These are phyloP conservation scores for Reticulitermes speratus DNA, from an alignment of 1,140 invertebrate genomes.

Conservation along the genomic window DNA sequence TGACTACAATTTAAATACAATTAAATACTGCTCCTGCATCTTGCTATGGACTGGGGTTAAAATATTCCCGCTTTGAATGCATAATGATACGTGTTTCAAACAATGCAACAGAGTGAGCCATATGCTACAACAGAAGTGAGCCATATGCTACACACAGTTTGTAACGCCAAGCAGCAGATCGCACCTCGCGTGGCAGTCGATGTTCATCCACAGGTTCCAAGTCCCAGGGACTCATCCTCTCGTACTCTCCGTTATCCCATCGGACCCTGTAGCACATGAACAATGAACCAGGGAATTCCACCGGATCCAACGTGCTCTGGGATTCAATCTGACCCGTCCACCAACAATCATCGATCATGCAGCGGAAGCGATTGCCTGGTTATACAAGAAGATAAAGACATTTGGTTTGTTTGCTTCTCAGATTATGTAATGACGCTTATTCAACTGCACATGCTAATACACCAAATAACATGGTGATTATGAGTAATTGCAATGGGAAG, in stretches of 20 bases:
- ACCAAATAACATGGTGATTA: too few species aligned
- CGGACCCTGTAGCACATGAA: conserved; percentile 86
- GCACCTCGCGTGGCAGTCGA: neutral
- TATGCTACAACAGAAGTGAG: too few species aligned
- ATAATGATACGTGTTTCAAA: too few species aligned
- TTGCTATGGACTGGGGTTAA: too few species aligned
- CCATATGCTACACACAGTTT: too few species aligned
- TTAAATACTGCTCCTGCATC: too few species aligned
- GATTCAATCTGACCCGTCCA: conserved; percentile 85
- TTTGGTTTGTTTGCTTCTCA: neutral
- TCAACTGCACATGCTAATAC: too few species aligned
- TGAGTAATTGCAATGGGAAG: too few species aligned
- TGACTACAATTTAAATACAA: too few species aligned
- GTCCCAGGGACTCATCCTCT: conserved; percentile 95
- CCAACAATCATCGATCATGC: conserved; percentile 96
- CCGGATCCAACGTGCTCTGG: conserved; percentile 63
- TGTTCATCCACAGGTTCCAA: conserved; percentile 81
- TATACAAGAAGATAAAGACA: conserved; percentile 32
- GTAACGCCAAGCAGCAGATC: neutral
- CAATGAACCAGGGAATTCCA: conserved; percentile 71
- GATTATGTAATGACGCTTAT: neutral
- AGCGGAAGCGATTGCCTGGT: conserved; percentile 73
- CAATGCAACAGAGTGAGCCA: too few species aligned
- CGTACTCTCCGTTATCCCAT: conserved; percentile 93
- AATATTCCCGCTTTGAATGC: too few species aligned